These are phyloP conservation scores for Phymorhynchus buccinoides DNA, from an alignment of 1,140 invertebrate species.

Conservation along the genomic window DNA sequence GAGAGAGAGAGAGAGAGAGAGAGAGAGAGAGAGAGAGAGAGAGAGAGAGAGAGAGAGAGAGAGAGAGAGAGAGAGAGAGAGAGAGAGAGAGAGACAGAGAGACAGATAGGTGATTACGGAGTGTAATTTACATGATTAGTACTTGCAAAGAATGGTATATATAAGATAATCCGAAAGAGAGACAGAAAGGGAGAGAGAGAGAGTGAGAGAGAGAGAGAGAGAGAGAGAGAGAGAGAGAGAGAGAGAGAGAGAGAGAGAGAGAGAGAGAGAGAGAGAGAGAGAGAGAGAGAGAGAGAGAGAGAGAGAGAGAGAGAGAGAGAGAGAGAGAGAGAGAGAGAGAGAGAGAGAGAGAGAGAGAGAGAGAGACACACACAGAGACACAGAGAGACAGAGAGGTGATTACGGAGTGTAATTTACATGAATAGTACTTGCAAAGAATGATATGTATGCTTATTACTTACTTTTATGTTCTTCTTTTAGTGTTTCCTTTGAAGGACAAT, in stretches of 20 bases:
- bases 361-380: neutral
- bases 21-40: too few relatives aligned
- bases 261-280: conserved; percentile 8
- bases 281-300: neutral
- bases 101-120: neutral
- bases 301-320: neutral
- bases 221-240: conserved; percentile 27
- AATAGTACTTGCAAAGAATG: too few relatives aligned
- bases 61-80: too few relatives aligned
- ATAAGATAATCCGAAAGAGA: conserved; percentile 29
- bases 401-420: too few relatives aligned
- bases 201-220: conserved; percentile 38
- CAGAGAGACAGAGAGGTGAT: too few relatives aligned
- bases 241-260: conserved; percentile 20
- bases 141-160: neutral
- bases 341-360: conserved; percentile 11
- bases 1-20: too few relatives aligned
- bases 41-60: too few relatives aligned
- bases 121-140: neutral
- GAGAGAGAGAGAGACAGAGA: neutral
- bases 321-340: neutral
- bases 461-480: too few relatives aligned
- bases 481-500: too few relatives aligned
- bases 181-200: conserved; percentile 39
- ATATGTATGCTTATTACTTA: too few relatives aligned